phyloP scores from a whole-genome alignment of 1,140 invertebrate species.

The Calliphora vicina region DNA sequence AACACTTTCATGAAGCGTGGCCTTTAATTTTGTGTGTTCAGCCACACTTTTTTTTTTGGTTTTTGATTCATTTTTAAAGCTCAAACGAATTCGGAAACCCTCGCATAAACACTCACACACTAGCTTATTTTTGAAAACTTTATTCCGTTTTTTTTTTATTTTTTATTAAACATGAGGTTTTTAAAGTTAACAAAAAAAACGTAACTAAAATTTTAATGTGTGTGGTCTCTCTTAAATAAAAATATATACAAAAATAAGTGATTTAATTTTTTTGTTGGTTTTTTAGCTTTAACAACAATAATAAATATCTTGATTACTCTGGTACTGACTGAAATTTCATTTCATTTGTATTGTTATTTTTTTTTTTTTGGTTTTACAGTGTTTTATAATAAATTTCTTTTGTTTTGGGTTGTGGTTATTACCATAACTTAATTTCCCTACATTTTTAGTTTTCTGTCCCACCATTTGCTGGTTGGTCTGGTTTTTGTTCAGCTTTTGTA shows the following conservation, averaged over 20 bases:
- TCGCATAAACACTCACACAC: not conserved
- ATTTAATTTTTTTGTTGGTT: not conserved
- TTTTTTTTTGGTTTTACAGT: not conserved
- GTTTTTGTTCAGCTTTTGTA: too few species aligned
- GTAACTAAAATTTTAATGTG: not conserved
- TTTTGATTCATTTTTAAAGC: conserved; percentile 17
- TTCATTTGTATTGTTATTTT: too few species aligned
- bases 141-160: not conserved
- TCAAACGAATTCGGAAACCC: too few species aligned
- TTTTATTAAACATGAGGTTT: not conserved
- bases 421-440: conserved; percentile 3
- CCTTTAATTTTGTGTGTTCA: conserved; percentile 41
- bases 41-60: conserved; percentile 36
- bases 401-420: not conserved
- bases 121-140: not conserved
- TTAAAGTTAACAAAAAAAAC: not conserved
- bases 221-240: not conserved
- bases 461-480: too few species aligned
- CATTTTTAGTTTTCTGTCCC: not conserved
- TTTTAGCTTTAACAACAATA: not conserved
- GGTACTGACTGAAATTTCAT: not conserved
- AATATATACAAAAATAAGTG: not conserved
- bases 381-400: conserved; percentile 6
- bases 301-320: not conserved
- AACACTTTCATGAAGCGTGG: conserved; percentile 42